Percentiles rank a stretch among this genome's conserved stretches.
Evolutionary conservation across 2,888 invertebrate genomes (phyloP).

Genomic region (Acanthosoma haemorrhoidale): DNA sequence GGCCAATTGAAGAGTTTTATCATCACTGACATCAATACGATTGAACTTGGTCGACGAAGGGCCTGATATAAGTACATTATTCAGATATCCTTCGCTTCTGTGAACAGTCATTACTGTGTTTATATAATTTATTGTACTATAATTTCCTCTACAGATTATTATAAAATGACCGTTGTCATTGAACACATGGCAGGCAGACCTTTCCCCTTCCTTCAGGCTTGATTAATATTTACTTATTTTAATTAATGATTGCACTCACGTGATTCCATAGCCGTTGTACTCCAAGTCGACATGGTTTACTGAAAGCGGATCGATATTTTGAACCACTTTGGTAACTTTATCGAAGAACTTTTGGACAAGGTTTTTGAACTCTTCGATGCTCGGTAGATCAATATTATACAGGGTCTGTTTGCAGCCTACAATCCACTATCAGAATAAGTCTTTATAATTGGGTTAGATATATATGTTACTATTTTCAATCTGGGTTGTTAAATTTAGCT

Average conservation of each 20-base stretch:
- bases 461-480: no score
- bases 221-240: no score
- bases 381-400: not conserved
- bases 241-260: no score
- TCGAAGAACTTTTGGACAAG: not conserved
- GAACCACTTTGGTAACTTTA: not conserved
- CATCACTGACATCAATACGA: not conserved
- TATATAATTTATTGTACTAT: no score
- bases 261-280: not conserved
- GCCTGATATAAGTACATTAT: constrained; percentile 25
- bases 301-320: not conserved
- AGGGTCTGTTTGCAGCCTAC: not conserved
- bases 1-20: not conserved
- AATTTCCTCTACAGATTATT: no score
- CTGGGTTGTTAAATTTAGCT: no score
- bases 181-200: no score
- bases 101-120: not conserved
- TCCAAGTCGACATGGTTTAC: not conserved
- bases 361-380: not conserved
- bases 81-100: constrained; percentile 27
- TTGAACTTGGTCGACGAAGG: constrained; percentile 15
- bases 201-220: no score
- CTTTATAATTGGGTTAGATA: no score
- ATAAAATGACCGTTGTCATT: no score
- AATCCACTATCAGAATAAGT: no score